phyloP scores from a whole-genome alignment of 2,888 invertebrate species.

The Kryphioiulus occultus region DNA sequence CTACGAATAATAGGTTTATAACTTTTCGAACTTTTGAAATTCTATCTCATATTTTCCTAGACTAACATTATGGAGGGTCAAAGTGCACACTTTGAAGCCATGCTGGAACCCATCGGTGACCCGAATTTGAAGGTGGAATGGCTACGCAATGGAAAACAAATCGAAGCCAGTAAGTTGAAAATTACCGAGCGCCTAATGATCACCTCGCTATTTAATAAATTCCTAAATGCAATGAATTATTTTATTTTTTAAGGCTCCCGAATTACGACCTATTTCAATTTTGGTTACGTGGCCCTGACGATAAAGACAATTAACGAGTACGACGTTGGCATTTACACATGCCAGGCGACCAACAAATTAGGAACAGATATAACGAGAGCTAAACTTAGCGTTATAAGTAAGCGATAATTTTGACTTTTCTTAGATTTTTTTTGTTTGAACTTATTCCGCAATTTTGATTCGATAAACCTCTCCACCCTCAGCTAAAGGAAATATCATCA shows the following conservation, averaged over 20 bases:
- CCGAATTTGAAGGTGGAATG: constrained; percentile 89
- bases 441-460: background rate
- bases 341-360: constrained; percentile 83
- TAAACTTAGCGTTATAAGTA: constrained; percentile 82
- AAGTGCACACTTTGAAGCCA: constrained; percentile 94
- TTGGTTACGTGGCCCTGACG: constrained; percentile 92
- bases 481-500: constrained; percentile 65
- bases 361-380: constrained; percentile 87
- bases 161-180: constrained; percentile 77
- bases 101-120: constrained; percentile 91
- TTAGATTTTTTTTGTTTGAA: background rate
- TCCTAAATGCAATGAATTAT: background rate
- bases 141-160: constrained; percentile 88
- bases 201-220: background rate
- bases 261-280: constrained; percentile 91
- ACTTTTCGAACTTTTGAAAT: background rate
- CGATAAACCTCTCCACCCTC: background rate
- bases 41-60: constrained; percentile 33
- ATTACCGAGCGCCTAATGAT: background rate
- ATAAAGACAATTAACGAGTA: constrained; percentile 88
- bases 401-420: constrained; percentile 61
- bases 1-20: background rate
- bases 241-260: constrained; percentile 70
- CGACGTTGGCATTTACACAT: constrained; percentile 89
- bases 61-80: constrained; percentile 80